Percentiles rank a stretch among this genome's conserved stretches.
Conservation (phyloP, 1,140 invertebrate species). For the Drosophila orosa region DNA sequence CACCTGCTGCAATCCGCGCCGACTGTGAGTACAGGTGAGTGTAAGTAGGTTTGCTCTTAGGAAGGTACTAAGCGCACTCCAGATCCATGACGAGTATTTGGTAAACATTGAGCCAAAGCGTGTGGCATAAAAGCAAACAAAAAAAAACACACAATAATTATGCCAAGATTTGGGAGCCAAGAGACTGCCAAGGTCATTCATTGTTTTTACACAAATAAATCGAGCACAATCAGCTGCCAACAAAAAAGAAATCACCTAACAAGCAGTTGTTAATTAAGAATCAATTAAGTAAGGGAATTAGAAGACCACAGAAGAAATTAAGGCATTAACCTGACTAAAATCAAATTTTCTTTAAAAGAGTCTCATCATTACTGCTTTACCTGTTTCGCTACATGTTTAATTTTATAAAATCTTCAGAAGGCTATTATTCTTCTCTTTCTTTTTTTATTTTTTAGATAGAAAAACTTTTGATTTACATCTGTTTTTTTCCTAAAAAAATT, state of each 20-base stretch:
- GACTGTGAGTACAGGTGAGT: slow-evolving; percentile 1
- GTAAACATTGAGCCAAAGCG: slow-evolving; percentile 29
- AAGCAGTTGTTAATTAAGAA: neutral
- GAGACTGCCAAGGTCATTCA: slow-evolving; percentile 40
- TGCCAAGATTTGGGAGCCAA: slow-evolving; percentile 14
- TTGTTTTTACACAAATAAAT: slow-evolving; percentile 9
- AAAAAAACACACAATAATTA: slow-evolving; percentile 23
- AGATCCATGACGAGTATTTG: slow-evolving; percentile 19
- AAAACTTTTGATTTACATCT: neutral
- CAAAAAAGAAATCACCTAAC: neutral
- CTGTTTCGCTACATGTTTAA: too few relatives aligned
- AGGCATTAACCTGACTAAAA: neutral
- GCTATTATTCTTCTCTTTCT: neutral
- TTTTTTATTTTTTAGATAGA: neutral
- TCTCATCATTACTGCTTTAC: too few relatives aligned
- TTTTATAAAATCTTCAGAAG: neutral
- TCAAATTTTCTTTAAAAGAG: too few relatives aligned
- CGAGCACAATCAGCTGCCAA: neutral
- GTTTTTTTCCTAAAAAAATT: neutral
- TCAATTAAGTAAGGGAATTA: neutral
- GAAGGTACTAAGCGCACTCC: slow-evolving; percentile 44
- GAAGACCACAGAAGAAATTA: too few relatives aligned
- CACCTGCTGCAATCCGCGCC: slow-evolving; percentile 60
- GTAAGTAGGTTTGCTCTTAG: slow-evolving; percentile 21
- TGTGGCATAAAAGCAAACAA: slow-evolving; percentile 13